These are phyloP conservation scores for Fragum fragum DNA, from an alignment of 2,888 invertebrate species.

Conservation along the genomic window DNA sequence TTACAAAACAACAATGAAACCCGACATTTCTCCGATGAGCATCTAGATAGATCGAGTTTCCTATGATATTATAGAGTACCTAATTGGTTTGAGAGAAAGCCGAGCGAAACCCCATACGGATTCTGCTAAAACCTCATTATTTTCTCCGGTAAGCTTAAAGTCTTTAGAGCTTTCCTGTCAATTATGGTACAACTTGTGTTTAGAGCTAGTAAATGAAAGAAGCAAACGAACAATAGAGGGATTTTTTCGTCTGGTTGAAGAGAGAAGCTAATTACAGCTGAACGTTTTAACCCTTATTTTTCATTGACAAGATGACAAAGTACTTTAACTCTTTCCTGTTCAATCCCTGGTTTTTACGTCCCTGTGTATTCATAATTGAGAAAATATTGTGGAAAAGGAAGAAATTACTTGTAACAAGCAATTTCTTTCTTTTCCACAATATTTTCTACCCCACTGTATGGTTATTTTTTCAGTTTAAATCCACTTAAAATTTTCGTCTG, in stretches of 20 bases:
- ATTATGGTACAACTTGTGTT: slow-evolving; percentile 50
- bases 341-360: too few relatives aligned
- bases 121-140: slow-evolving; percentile 62
- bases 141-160: slow-evolving; percentile 52
- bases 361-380: too few relatives aligned
- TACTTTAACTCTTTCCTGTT: too few relatives aligned
- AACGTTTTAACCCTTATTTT: not conserved
- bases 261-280: slow-evolving; percentile 9
- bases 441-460: too few relatives aligned
- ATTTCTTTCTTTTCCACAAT: too few relatives aligned
- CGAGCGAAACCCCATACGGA: slow-evolving; percentile 61
- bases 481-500: too few relatives aligned
- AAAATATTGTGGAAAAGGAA: too few relatives aligned
- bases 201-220: slow-evolving; percentile 28
- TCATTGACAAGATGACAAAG: not conserved
- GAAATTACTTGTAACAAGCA: too few relatives aligned
- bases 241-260: slow-evolving; percentile 9
- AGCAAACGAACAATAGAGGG: slow-evolving; percentile 15
- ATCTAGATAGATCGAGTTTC: not conserved
- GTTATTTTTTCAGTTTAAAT: too few relatives aligned
- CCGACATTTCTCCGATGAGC: not conserved
- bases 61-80: slow-evolving; percentile 6
- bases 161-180: slow-evolving; percentile 55
- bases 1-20: too few relatives aligned
- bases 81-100: slow-evolving; percentile 59